Base-by-base conservation (phyloP, 2,888 invertebrate species). In the Lasioglossum morio region DNA sequence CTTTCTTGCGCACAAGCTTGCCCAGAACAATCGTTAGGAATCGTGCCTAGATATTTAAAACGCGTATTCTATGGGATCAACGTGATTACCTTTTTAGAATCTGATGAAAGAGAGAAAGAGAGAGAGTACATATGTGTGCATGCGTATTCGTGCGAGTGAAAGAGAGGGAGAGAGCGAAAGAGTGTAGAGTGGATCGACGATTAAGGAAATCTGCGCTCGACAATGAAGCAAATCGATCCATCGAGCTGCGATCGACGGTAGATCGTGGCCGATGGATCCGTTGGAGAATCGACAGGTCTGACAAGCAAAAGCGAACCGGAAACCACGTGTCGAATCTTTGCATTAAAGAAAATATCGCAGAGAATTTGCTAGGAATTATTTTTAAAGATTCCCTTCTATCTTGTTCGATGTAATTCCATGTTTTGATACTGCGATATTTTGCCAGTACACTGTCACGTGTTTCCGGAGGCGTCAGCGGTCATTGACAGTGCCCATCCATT, bases 61-160 rank as follows among this genome's bases (percentile, higher is more conserved):
- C 84, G 88, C 89, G 92, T 94, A 94, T 94, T 94, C 90, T 92
- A 93, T 94, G 94, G 94, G 94, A 94, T 94, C 94, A 94, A 94
- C 91, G 92, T 94, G 92, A 91, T 91, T 92, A 93, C 88, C 90
- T 93, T 92, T 92, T 88, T 90, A 92, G 87, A 84, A 63, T 80
- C 86, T 80, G 87, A 86, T 77, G 91, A 83, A 77, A 79, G 73
- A 77, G 74, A 76, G 72, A 66, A 76, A 75, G 57, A 84, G 37
- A 74, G 69, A 77, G 70, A 73, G 73, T 82, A 72, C 34, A 34
- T 84, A 77, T 16, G 66, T 34, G 48, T 72, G 75, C 48, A 16
- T 30, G 27, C 16, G 63, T 30, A 30, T 27, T 63, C 16, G 63
- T 30, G 63, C 63, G 63, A 60, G 14, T 23, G 66, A 80, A 69